Evolutionary conservation across 2,797 vertebrate genomes (phyloP).

Genomic region (Naso thynnoides): DNA sequence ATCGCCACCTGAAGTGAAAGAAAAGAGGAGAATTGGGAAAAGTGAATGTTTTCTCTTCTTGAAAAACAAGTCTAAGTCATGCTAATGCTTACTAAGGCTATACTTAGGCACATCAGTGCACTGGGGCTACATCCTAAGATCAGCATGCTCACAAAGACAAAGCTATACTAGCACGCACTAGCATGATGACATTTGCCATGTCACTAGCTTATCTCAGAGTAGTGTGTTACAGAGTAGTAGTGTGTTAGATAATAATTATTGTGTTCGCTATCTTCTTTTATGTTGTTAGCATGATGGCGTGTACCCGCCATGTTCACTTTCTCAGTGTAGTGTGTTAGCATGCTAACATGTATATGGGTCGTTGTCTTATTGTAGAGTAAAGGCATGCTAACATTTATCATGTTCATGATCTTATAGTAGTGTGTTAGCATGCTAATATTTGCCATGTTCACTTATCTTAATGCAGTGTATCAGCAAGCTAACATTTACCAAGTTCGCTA

Average conservation of each 20-base stretch:
- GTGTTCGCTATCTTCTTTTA: too few species aligned
- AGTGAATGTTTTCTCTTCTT: neutral
- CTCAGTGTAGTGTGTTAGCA: too few species aligned
- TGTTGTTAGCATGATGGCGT: too few species aligned
- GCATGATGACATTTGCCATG: neutral
- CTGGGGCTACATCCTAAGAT: neutral
- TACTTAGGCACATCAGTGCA: neutral
- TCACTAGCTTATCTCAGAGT: neutral
- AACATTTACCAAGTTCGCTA: neutral
- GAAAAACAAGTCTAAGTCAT: neutral
- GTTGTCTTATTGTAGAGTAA: too few species aligned
- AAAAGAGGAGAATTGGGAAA: neutral
- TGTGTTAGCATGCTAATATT: neutral
- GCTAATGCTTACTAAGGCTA: neutral
- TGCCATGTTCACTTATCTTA: neutral
- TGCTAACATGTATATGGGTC: too few species aligned
- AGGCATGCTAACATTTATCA: too few species aligned
- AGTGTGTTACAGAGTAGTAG: too few species aligned
- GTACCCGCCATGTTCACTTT: neutral
- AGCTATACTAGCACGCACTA: too few species aligned
- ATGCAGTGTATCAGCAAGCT: neutral
- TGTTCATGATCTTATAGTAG: too few species aligned
- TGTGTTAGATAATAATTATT: too few species aligned
- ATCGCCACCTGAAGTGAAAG: conserved; percentile 75
- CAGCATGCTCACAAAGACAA: neutral